phyloP scores from a whole-genome alignment of 2,797 vertebrate genomes.

The Alfaro cultratus region DNA sequence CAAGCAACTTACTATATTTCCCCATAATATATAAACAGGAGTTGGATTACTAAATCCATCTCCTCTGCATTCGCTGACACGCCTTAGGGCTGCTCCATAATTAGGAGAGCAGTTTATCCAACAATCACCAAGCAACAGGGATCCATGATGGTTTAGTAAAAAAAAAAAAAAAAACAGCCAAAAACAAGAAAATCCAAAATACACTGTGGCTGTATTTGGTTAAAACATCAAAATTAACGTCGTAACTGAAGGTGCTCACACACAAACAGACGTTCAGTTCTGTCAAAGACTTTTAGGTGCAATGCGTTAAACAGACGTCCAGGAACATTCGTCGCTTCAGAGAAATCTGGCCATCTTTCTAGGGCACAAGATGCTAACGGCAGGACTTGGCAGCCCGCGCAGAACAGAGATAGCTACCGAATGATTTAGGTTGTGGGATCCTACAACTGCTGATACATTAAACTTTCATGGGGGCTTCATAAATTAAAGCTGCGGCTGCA shows the following conservation, averaged over 20 bases:
- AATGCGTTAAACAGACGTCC: conserved; percentile 72
- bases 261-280: conserved; percentile 41
- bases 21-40: conserved; percentile 56
- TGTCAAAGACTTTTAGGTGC: conserved; percentile 67
- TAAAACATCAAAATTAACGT: conserved; percentile 39
- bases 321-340: conserved; percentile 65
- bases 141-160: conserved; percentile 61
- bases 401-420: conserved; percentile 63
- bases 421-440: conserved; percentile 76
- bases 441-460: conserved; percentile 77
- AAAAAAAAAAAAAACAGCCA: conserved; percentile 55
- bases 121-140: conserved; percentile 68
- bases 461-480: conserved; percentile 81
- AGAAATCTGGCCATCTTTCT: conserved; percentile 81
- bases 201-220: conserved; percentile 40
- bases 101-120: conserved; percentile 70
- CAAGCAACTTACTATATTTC: conserved; percentile 62
- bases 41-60: conserved; percentile 58
- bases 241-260: conserved; percentile 33
- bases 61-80: conserved; percentile 61
- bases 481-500: conserved; percentile 77
- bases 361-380: conserved; percentile 76
- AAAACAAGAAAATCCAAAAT: conserved; percentile 21
- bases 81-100: conserved; percentile 70
- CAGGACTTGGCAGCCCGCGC: conserved; percentile 71